These are phyloP conservation scores for Nezara viridula DNA, from an alignment of 2,888 invertebrate genomes.

Conservation along the genomic window DNA sequence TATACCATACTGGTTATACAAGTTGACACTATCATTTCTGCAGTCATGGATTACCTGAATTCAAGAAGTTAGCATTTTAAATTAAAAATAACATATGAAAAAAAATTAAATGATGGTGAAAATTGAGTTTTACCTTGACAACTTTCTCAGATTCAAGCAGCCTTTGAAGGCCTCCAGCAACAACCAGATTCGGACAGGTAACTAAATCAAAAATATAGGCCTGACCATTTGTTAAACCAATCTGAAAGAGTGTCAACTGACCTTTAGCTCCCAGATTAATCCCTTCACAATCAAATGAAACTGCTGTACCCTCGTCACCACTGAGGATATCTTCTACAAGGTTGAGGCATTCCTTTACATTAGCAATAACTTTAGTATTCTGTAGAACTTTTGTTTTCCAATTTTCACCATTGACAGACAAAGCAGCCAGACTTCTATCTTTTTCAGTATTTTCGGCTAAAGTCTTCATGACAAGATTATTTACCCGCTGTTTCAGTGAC, in stretches of 20 bases:
- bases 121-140: conserved; percentile 76
- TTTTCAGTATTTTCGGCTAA: conserved; percentile 86
- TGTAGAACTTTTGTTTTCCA: conserved; percentile 88
- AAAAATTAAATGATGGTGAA: background rate
- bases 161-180: conserved; percentile 82
- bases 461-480: conserved; percentile 89
- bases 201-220: conserved; percentile 91
- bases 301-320: conserved; percentile 65
- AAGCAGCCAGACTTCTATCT: conserved; percentile 71
- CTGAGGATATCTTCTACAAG: conserved; percentile 71
- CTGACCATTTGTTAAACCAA: conserved; percentile 85
- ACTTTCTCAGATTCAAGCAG: conserved; percentile 86
- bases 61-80: background rate
- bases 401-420: conserved; percentile 74
- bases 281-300: conserved; percentile 94
- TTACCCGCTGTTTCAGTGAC: conserved; percentile 88
- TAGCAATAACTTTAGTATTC: conserved; percentile 85
- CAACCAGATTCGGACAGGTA: conserved; percentile 84
- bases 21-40: conserved; percentile 89
- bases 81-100: background rate
- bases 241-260: conserved; percentile 87
- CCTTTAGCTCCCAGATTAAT: conserved; percentile 92
- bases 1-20: conserved; percentile 88
- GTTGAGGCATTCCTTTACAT: conserved; percentile 82
- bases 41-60: conserved; percentile 82